A percentile compares a stretch with the other conserved stretches of the same genome.
Conservation (phyloP, 2,888 invertebrate genomes). For the Ischnus inquisitorius region DNA sequence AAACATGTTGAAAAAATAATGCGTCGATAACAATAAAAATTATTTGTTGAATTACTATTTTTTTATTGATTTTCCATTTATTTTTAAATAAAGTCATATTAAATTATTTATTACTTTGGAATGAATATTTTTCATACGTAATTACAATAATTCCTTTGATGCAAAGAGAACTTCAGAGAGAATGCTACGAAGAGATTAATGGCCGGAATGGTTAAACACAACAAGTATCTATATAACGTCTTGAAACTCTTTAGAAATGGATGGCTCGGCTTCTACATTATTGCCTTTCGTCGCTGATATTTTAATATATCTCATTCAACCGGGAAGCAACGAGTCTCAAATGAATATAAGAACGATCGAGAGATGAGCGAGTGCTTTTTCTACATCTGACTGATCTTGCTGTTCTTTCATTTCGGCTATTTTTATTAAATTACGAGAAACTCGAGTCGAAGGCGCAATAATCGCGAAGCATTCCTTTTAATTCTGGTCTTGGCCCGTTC, state of each 20-base stretch:
- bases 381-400: slow-evolving; percentile 14
- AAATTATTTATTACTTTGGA: too few relatives aligned
- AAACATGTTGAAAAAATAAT: too few relatives aligned
- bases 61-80: too few relatives aligned
- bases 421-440: slow-evolving; percentile 60
- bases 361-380: not conserved
- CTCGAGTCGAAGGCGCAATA: slow-evolving; percentile 53
- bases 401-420: slow-evolving; percentile 56
- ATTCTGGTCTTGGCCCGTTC: slow-evolving; percentile 58
- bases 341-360: slow-evolving; percentile 43
- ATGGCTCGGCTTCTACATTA: slow-evolving; percentile 21
- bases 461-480: slow-evolving; percentile 62
- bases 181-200: slow-evolving; percentile 47
- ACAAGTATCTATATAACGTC: slow-evolving; percentile 9
- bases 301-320: not conserved
- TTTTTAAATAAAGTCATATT: too few relatives aligned
- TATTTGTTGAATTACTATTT: too few relatives aligned
- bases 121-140: too few relatives aligned
- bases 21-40: too few relatives aligned
- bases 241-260: slow-evolving; percentile 16
- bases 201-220: not conserved
- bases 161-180: slow-evolving; percentile 6
- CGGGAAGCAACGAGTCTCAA: not conserved
- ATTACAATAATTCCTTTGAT: too few relatives aligned
- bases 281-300: slow-evolving; percentile 29